Conservation (phyloP, 2,888 invertebrate species). For the Rhagophthalmus giganteus region DNA sequence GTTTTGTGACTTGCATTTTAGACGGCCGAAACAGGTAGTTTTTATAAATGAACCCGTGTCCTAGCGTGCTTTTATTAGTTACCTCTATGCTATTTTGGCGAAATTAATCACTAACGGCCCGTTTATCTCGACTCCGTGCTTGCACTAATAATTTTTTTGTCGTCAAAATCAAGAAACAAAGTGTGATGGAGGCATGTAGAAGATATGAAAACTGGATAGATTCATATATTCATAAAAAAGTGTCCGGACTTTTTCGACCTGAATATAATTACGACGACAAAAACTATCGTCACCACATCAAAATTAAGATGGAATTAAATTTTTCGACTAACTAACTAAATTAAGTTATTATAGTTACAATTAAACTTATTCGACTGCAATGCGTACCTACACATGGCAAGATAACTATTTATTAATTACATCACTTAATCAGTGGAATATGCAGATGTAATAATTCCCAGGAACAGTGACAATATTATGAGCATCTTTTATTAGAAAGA, state of each 20-base stretch:
- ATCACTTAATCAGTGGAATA: not conserved
- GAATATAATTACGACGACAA: too few relatives aligned
- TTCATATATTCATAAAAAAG: not conserved
- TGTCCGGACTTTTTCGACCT: not conserved
- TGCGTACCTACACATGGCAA: too few relatives aligned
- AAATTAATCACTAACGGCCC: slow-evolving; percentile 10
- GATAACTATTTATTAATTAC: not conserved
- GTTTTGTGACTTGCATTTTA: slow-evolving; percentile 15
- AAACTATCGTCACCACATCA: too few relatives aligned
- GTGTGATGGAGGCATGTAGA: not conserved
- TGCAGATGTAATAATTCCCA: not conserved
- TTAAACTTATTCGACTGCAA: too few relatives aligned
- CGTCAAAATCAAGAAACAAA: not conserved
- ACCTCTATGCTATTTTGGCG: slow-evolving; percentile 3
- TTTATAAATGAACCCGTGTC: not conserved
- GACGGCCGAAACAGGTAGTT: slow-evolving; percentile 8
- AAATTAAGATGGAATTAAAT: too few relatives aligned
- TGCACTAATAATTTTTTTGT: not conserved
- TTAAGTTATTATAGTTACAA: too few relatives aligned
- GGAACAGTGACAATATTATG: not conserved
- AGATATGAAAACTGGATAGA: not conserved
- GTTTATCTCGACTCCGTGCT: slow-evolving; percentile 8
- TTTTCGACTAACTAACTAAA: too few relatives aligned
- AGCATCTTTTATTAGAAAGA: not conserved
- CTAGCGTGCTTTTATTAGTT: not conserved